A percentile compares a stretch with the other conserved stretches of the same genome.
Evolutionary conservation across 2,797 vertebrate genomes (phyloP).

Genomic region (Paratrypauchen microcephalus): DNA sequence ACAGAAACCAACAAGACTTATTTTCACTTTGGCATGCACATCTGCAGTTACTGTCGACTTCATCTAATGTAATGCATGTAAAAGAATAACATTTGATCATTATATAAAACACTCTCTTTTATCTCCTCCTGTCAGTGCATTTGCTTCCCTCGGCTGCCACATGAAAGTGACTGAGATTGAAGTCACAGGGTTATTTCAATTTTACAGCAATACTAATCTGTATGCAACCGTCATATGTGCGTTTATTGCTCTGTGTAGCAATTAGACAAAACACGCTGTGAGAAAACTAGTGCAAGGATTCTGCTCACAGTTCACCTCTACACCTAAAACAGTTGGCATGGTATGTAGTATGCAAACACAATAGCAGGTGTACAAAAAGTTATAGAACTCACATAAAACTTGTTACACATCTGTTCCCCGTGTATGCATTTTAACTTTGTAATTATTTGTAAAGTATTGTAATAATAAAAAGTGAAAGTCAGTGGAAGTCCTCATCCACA

Average conservation of each 20-base stretch:
- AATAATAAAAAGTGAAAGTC: too few relatives aligned
- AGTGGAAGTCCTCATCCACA: too few relatives aligned
- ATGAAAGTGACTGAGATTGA: slow-evolving; percentile 30
- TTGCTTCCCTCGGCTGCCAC: slow-evolving; percentile 17
- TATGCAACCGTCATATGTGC: slow-evolving; percentile 29
- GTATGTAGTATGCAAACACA: not conserved
- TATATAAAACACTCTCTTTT: slow-evolving; percentile 16
- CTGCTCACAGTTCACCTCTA: slow-evolving; percentile 23
- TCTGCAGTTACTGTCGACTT: slow-evolving; percentile 16
- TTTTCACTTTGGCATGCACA: not conserved
- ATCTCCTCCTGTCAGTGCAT: slow-evolving; percentile 1
- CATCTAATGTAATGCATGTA: slow-evolving; percentile 8
- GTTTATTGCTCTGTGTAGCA: slow-evolving; percentile 48
- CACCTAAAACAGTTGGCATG: not conserved
- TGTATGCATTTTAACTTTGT: too few relatives aligned
- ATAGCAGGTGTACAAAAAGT: too few relatives aligned
- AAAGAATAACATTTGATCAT: slow-evolving; percentile 26
- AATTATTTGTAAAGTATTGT: too few relatives aligned
- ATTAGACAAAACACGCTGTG: slow-evolving; percentile 45
- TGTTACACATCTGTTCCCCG: too few relatives aligned
- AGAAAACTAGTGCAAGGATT: slow-evolving; percentile 21
- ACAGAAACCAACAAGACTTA: not conserved
- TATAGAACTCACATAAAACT: too few relatives aligned
- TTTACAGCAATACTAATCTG: slow-evolving; percentile 32
- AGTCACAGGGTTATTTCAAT: slow-evolving; percentile 27